Base-by-base conservation (phyloP, 2,797 vertebrate genomes). In the Anniella stebbinsi region DNA sequence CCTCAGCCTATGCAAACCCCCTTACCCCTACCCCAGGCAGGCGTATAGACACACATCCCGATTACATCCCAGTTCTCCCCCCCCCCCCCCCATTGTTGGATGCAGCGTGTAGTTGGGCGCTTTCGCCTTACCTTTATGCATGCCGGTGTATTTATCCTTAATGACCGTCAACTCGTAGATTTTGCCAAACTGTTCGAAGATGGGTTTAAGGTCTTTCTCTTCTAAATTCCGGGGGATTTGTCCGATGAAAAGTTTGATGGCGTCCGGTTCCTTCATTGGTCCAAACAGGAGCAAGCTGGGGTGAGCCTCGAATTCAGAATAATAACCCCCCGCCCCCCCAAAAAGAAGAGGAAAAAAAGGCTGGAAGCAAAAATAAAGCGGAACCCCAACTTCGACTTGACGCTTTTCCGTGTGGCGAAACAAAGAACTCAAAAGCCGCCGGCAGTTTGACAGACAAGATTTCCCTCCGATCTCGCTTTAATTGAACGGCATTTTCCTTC, bases 161-260 rank as follows among this genome's bases (percentile, higher is more conserved):
- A 99, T 98, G 96, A 99, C 99, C 95, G 99, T 99, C 97, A 99
- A 98, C 97, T 99, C 99, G 98, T 99, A 99, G 98, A 99, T 99
- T 96, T 99, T 99, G 88, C 99, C 99, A 96, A 99, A 99, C 97
- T 99, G 98, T 97, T 99, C 99, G 88, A 99, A 99, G 95, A 99
- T 98, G 72, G 99, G 99, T 67, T 99, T 99, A 95, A 99, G 98
- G 97, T 99, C 99, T 96, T 99, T 99, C 95, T 99, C 99, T 95
- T 99, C 99, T 97, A 99, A 98, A 98, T 99, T 99, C 97, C 99
- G 98, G 97, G 99, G 99, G 97, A 99, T 99, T 98, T 99, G 99
- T 97, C 99, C 99, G 97, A 99, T 98, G 98, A 99, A 99, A 97
- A 99, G 98, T 98, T 99, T 99, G 97, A 99, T 99, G 97, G 99